A percentile compares a stretch with the other conserved stretches of the same genome.
Conservation (phyloP, 2,113 vertebrate genomes). For the Turdus rufiventris region DNA sequence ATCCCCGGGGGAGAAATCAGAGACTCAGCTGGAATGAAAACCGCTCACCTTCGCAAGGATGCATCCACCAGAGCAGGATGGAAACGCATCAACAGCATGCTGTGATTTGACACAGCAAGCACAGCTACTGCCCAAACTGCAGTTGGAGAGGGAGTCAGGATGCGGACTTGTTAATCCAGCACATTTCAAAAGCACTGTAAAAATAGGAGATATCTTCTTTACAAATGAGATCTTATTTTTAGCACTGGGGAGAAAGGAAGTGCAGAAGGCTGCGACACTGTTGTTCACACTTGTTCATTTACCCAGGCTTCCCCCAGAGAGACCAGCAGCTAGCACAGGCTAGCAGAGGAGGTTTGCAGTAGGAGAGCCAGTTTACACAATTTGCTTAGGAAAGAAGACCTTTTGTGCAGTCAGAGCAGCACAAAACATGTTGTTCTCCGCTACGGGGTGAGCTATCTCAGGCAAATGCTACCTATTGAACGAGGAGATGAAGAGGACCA, state of each 20-base stretch:
- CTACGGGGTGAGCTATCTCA: neutral
- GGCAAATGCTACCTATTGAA: conserved; percentile 23
- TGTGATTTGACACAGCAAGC: neutral
- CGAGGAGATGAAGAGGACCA: conserved; percentile 26
- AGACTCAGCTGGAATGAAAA: neutral
- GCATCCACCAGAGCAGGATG: neutral
- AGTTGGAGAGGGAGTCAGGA: neutral
- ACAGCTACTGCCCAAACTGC: neutral
- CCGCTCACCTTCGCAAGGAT: rapidly evolving
- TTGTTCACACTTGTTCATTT: conserved; percentile 51
- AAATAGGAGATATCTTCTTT: conserved; percentile 43
- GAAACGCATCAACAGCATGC: neutral
- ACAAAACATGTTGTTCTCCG: conserved; percentile 18
- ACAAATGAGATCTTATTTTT: conserved; percentile 38
- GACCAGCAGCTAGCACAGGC: neutral
- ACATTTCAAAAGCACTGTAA: neutral
- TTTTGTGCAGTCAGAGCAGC: neutral
- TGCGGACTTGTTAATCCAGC: neutral
- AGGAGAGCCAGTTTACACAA: neutral
- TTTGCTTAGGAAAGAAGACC: neutral
- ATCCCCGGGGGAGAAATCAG: neutral
- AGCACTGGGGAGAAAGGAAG: neutral
- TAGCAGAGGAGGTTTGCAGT: neutral
- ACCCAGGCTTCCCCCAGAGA: neutral
- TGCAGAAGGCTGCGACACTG: conserved; percentile 4